Evolutionary conservation across 35 echinoderm and acorn worm species (phyloP).

Genomic region (Lytechinus pictus): DNA sequence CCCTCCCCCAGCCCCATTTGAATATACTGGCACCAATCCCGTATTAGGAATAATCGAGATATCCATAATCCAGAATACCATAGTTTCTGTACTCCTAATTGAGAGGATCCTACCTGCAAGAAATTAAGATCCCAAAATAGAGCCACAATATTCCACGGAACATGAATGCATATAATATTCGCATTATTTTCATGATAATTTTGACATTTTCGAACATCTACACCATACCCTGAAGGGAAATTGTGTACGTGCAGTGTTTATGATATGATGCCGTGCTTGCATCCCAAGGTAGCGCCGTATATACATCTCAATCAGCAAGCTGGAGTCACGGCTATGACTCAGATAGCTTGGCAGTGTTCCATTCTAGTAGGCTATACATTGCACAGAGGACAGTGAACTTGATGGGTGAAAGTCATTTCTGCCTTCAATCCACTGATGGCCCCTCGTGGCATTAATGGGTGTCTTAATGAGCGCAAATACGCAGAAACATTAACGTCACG

Average conservation of each 20-base stretch:
- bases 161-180: not conserved
- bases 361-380: not conserved
- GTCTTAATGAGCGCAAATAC: not conserved
- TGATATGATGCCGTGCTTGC: not conserved
- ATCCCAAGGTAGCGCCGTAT: not conserved
- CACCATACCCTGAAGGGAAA: not conserved
- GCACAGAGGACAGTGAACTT: not conserved
- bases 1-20: not conserved
- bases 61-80: not conserved
- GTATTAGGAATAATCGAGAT: not conserved
- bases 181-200: not conserved
- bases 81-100: too few relatives aligned
- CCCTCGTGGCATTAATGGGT: not conserved
- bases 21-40: too few relatives aligned
- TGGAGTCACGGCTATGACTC: not conserved
- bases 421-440: not conserved
- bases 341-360: not conserved
- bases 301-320: not conserved
- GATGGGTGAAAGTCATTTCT: not conserved
- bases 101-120: too few relatives aligned
- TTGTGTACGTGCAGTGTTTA: not conserved
- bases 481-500: not conserved
- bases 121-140: too few relatives aligned
- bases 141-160: too few relatives aligned
- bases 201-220: not conserved